phyloP scores from a whole-genome alignment of 2,888 invertebrate species.

The Dynastes maya region DNA sequence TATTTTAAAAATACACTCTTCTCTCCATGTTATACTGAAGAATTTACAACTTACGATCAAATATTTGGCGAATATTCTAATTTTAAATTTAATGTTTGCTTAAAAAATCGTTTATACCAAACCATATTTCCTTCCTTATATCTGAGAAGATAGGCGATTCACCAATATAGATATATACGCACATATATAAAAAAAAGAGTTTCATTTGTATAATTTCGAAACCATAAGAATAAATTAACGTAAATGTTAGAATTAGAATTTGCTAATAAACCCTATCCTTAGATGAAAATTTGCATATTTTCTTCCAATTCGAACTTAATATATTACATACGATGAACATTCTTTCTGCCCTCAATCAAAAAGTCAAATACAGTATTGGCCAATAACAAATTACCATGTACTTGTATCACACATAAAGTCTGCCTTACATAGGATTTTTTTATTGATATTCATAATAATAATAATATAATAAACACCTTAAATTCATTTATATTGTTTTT shows the following conservation, averaged over 20 bases:
- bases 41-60: constrained; percentile 36
- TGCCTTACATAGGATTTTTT: too few relatives aligned
- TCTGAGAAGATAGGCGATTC: neutral
- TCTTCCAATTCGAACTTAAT: constrained; percentile 16
- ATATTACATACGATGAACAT: neutral
- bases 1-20: constrained; percentile 32
- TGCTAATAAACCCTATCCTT: constrained; percentile 1
- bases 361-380: constrained; percentile 4
- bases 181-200: constrained; percentile 1
- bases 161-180: neutral
- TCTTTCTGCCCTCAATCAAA: constrained; percentile 8
- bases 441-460: too few relatives aligned
- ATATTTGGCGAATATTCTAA: constrained; percentile 41
- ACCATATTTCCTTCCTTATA: constrained; percentile 30
- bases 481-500: too few relatives aligned
- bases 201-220: constrained; percentile 33
- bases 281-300: constrained; percentile 24
- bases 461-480: too few relatives aligned
- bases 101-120: constrained; percentile 30
- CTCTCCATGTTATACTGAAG: constrained; percentile 9
- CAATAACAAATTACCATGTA: neutral
- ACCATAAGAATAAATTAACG: constrained; percentile 13
- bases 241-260: constrained; percentile 10
- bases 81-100: constrained; percentile 40
- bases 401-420: too few relatives aligned